Evolutionary conservation across 35 echinoderm and acorn worm genomes (phyloP), one percentile per base, ranked within the genome.

Genomic region (Amphiura filiformis): DNA sequence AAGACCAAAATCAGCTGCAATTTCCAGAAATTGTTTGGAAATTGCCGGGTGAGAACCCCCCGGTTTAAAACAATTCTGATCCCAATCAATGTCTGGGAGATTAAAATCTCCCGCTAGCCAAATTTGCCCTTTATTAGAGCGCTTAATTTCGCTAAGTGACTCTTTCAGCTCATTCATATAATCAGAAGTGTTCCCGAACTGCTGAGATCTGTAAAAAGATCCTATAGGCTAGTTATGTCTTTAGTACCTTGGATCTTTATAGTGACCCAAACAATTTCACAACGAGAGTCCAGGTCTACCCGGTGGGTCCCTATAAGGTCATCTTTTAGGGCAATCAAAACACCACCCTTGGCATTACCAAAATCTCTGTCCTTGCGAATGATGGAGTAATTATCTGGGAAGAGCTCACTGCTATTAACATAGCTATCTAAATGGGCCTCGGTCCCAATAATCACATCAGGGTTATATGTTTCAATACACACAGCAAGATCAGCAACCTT

Each of bases 401-500:
- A 90, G 1, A 90, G 23, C 41, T 90, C 88, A 77, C 61, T 90
- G 65, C 80, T 77, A 44, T 39, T 22, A 5, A 90, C 61, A 13
- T 34, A 41, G 49, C 37, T 41, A 26, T 90, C 39, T 1, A 90
- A 32, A 34, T 83, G 81, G 37, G 81, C 84, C 34, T 90, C 81
- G 34, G 81, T 84, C n/a, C 88, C 81, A 35, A 90, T 84, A 11
- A 90, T 76, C 28, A 90, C 52, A 84, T 90, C 81, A 23, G 80
- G 80, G 13, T 90, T 78, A n/a, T 90, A n/a, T 14, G 35, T 76
- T 1, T 90, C 80, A 47, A 90, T 77, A 35, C 88, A 84, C 0
- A 84, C 76, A 15, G 34, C 39, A 0, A 90, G 61, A 34, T 90
- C 88, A 76, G 88, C 64, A 32, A 57, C 37, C 40, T 90, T 90